These are phyloP conservation scores for Ephydatia muelleri DNA, from an alignment of 37 sponge, comb jelly and placozoan species.

Conservation along the genomic window DNA sequence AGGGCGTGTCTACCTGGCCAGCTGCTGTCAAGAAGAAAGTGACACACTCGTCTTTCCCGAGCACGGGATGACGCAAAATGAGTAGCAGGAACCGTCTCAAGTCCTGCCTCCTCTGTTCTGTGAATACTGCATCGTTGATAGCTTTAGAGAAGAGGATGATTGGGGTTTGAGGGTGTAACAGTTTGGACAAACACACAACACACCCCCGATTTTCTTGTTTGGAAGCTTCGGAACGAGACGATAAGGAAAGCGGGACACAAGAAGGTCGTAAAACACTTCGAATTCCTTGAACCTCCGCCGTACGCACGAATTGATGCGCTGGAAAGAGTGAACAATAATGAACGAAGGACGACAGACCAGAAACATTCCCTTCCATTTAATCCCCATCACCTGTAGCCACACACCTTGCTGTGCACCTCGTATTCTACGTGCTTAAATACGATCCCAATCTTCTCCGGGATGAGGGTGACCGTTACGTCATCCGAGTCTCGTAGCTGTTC, in stretches of 20 bases:
- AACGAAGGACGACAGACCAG: neutral
- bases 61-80: constrained; percentile 83
- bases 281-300: constrained; percentile 87
- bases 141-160: neutral
- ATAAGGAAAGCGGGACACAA: constrained; percentile 81
- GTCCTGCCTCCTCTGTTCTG: constrained; percentile 68
- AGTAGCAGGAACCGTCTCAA: constrained; percentile 71
- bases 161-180: too few species aligned
- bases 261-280: constrained; percentile 82
- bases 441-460: constrained; percentile 92
- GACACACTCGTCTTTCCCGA: constrained; percentile 74
- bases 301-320: constrained; percentile 53
- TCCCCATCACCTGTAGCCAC: neutral
- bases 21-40: constrained; percentile 75
- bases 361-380: neutral
- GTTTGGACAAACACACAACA: neutral
- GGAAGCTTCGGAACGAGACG: constrained; percentile 83
- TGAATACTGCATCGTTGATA: constrained; percentile 31
- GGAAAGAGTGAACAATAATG: neutral
- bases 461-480: constrained; percentile 53
- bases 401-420: constrained; percentile 72
- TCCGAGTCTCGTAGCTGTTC: constrained; percentile 75
- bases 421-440: constrained; percentile 81
- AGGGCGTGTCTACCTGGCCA: constrained; percentile 52
- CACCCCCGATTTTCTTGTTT: constrained; percentile 86